phyloP scores from a whole-genome alignment of 2,113 vertebrate species.

The Alectura lathami region DNA sequence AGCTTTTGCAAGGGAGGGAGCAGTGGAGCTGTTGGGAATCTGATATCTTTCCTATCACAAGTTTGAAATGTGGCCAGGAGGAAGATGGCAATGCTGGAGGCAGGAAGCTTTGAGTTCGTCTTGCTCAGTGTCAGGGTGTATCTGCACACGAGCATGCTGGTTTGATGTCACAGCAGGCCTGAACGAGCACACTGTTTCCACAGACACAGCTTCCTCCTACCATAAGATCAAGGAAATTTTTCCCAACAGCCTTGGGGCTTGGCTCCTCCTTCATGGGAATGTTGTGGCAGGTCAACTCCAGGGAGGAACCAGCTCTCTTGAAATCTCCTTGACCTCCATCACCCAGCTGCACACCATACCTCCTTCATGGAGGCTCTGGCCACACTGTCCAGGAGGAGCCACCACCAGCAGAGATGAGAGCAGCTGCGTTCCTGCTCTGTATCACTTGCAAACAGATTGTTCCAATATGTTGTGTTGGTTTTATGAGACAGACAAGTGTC shows the following conservation, averaged over 20 bases:
- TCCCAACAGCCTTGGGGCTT: background rate
- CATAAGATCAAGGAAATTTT: background rate
- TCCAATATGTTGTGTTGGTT: constrained; percentile 35
- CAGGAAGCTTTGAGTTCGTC: background rate
- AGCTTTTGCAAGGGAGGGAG: background rate
- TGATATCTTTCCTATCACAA: background rate
- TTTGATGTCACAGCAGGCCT: background rate
- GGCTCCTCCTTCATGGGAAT: background rate
- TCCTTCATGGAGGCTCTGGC: background rate
- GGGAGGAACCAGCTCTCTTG: background rate
- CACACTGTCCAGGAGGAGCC: background rate
- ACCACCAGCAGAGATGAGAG: constrained; percentile 38
- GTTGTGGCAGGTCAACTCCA: background rate
- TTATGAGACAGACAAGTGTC: background rate
- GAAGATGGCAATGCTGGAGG: background rate
- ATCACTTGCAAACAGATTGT: constrained; percentile 14
- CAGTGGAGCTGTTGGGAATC: background rate
- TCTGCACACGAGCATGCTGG: background rate
- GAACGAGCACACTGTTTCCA: background rate
- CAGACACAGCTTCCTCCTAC: background rate
- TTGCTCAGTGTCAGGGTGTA: background rate
- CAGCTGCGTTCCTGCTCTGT: background rate
- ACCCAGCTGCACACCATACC: background rate
- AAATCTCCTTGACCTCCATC: background rate
- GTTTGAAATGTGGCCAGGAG: background rate